Percentiles rank a stretch among this genome's conserved stretches.
Conservation (phyloP, 2,797 vertebrate genomes). For the Pachyuromys duprasi region DNA sequence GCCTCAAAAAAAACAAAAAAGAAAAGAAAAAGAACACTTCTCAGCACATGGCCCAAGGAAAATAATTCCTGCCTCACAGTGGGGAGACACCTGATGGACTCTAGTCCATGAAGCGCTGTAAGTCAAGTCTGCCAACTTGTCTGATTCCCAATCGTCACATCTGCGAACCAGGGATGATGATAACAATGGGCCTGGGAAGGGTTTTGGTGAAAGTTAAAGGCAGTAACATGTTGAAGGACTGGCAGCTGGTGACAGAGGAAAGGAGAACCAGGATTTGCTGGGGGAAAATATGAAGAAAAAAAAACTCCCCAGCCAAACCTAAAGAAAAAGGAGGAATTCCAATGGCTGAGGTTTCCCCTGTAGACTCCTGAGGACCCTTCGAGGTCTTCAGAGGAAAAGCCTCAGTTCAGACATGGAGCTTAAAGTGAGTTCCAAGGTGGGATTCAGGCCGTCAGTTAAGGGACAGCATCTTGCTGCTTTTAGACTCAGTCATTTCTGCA, state of each 20-base stretch:
- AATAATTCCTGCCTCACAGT: neutral
- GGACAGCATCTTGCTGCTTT: neutral
- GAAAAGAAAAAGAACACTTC: no score
- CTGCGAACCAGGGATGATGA: neutral
- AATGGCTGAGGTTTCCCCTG: neutral
- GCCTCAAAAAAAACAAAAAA: no score
- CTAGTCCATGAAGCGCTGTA: neutral
- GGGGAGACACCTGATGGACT: neutral
- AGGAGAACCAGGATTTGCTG: neutral
- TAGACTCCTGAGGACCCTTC: constrained; percentile 72
- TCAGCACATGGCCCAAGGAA: neutral
- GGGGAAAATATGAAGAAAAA: neutral
- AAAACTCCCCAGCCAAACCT: neutral
- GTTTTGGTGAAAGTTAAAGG: constrained; percentile 29
- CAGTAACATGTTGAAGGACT: neutral
- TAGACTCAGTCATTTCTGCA: neutral
- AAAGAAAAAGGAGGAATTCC: constrained; percentile 3
- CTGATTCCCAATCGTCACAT: constrained; percentile 24
- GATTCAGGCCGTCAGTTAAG: neutral
- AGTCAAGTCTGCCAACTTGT: constrained; percentile 43
- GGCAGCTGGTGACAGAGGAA: neutral
- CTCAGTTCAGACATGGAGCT: neutral
- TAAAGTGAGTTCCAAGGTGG: neutral
- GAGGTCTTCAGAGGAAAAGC: neutral
- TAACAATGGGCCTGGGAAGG: neutral